These are phyloP conservation scores for Apaloderma vittatum DNA, from an alignment of 2,113 vertebrate species.

Conservation along the genomic window DNA sequence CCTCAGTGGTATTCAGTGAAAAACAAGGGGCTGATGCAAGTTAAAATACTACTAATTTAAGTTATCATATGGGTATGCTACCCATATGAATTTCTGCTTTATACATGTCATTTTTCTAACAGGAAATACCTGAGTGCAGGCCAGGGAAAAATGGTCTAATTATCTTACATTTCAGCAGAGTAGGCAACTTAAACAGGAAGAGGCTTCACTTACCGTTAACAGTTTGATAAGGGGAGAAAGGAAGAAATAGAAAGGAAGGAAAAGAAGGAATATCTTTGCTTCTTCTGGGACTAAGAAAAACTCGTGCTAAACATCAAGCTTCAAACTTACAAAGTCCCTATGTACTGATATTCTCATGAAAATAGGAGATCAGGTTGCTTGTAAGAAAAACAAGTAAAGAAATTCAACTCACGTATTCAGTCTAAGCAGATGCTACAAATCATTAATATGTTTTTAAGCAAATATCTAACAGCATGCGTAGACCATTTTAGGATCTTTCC, in stretches of 20 bases:
- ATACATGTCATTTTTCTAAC: neutral
- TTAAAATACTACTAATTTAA: neutral
- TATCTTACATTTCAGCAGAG: neutral
- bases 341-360: neutral
- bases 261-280: neutral
- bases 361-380: neutral
- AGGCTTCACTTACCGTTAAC: neutral
- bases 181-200: neutral
- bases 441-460: neutral
- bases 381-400: neutral
- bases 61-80: neutral
- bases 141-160: neutral
- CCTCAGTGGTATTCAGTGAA: neutral
- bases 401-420: neutral
- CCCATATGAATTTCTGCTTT: neutral
- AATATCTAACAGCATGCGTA: neutral
- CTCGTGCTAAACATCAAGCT: neutral
- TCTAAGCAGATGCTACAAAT: neutral
- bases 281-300: neutral
- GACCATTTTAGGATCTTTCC: neutral
- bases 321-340: neutral
- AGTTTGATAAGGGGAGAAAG: neutral
- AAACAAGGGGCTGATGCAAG: neutral
- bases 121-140: neutral
- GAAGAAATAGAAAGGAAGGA: neutral